Percentiles rank a stretch among this genome's conserved stretches.
Conservation (phyloP, 2,888 invertebrate genomes). For the Mythimna albipuncta region DNA sequence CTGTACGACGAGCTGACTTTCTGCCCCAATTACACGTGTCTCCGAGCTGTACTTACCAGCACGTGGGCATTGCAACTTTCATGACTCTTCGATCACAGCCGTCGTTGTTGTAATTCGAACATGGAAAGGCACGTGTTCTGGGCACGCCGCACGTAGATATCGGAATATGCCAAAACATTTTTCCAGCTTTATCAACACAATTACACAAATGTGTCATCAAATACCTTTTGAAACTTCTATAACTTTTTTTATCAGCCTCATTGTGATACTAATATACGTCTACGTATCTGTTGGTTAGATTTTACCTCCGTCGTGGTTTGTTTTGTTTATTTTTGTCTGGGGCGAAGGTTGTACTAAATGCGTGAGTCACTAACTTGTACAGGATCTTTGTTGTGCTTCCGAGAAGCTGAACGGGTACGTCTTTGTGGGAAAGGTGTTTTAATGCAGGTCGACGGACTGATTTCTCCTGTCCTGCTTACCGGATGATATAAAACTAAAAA, state of each 20-base stretch:
- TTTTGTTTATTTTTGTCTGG: conserved; percentile 78
- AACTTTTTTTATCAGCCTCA: neutral
- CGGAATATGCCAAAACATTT: neutral
- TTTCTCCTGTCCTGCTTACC: conserved; percentile 82
- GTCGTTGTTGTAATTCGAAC: neutral
- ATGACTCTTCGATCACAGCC: conserved; percentile 33
- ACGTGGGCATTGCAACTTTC: conserved; percentile 61
- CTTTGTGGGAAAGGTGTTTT: conserved; percentile 88
- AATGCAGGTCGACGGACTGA: conserved; percentile 86
- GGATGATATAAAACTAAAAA: conserved; percentile 70
- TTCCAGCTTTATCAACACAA: neutral
- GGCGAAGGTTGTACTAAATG: conserved; percentile 75
- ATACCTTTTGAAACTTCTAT: neutral
- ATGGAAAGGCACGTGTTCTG: neutral
- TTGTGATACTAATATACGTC: neutral
- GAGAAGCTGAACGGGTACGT: conserved; percentile 83
- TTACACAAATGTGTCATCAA: neutral
- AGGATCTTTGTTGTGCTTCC: conserved; percentile 90
- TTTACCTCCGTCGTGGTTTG: conserved; percentile 33
- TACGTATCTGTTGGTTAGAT: conserved; percentile 35
- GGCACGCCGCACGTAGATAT: conserved; percentile 12
- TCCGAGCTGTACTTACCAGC: conserved; percentile 49
- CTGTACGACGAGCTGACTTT: conserved; percentile 82
- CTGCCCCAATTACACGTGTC: conserved; percentile 81
- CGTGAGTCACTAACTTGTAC: conserved; percentile 85